Base-by-base conservation (phyloP, 2,113 vertebrate species). In the Orientallactaga bullata region DNA sequence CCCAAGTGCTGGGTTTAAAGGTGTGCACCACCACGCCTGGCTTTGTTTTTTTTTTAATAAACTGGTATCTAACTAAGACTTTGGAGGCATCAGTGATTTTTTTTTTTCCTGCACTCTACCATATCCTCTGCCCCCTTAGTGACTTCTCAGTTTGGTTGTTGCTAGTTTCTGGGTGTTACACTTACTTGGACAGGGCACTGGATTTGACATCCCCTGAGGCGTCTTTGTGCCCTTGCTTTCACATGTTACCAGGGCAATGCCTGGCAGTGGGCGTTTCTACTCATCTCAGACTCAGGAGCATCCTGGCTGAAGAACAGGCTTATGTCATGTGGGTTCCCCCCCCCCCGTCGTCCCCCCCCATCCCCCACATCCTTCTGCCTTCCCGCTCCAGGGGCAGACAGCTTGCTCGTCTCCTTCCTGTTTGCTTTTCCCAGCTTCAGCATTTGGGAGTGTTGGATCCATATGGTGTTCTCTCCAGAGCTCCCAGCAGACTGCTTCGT, bases 371-470 rank as follows among this genome's bases (percentile, higher is more conserved):
- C 32, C 73, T 88, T 88, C 69, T 94, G 74, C 66, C 66, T 72
- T 17, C 2, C 5, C 6, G 8, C 42, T 93, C 37, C 39, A 47
- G 63, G 58, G 35, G 26, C 30, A 94, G 80, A 88, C 84, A 89
- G 80, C 58, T 89, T 79, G 83, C 68, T 20, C 30, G 42, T 68
- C 68, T 90, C 84, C 68, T 94, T 79, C 69, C 39, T 88, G 63
- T 96, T 86, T 78, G 91, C 89, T 95, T 81, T 79, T 79, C 74
- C 65, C 37, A 94, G 74, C 68, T 87, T 94, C 60, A 58, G 93
- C 60, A 24, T 76, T 89, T 32, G 2, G 0, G 35, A 77, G 21
- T 81, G 30, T 86, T 73, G 21, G 87, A 26, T 72, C 93, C 95
- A 80, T 94, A 69, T 93, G 93, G 87, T 55, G 42, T 8, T 89